Conservation (phyloP, 2,113 vertebrate species). For the Gasterosteus nipponicus region DNA sequence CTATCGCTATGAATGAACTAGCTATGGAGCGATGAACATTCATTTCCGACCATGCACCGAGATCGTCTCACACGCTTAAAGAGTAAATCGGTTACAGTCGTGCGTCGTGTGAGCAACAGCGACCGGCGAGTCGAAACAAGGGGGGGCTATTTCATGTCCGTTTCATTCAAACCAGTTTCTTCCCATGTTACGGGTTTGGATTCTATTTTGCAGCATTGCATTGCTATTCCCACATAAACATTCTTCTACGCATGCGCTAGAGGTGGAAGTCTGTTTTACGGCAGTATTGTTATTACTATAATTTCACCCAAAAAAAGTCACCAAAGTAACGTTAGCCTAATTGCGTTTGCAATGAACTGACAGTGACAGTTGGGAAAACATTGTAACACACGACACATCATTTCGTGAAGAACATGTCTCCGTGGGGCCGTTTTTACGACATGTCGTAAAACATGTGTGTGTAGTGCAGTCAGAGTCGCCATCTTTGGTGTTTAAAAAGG, state of each 20-base stretch:
- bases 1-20: background rate
- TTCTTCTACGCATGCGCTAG: slow-evolving; percentile 26
- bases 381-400: background rate
- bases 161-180: no score
- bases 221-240: background rate
- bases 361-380: background rate
- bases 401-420: background rate
- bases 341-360: background rate
- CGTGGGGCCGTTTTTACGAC: no score
- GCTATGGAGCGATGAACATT: background rate
- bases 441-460: background rate
- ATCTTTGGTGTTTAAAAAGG: background rate
- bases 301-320: background rate
- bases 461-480: background rate
- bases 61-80: background rate
- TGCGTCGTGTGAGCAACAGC: background rate
- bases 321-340: background rate
- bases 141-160: background rate
- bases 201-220: background rate
- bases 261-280: slow-evolving; percentile 5
- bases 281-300: slow-evolving; percentile 20
- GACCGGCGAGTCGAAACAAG: background rate
- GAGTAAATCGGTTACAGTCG: background rate
- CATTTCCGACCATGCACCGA: background rate
- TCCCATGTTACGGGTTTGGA: background rate